Percentiles rank a stretch among this genome's conserved stretches.
phyloP scores from a whole-genome alignment of 2,113 vertebrate species.

The Hippocampus barbouri region DNA sequence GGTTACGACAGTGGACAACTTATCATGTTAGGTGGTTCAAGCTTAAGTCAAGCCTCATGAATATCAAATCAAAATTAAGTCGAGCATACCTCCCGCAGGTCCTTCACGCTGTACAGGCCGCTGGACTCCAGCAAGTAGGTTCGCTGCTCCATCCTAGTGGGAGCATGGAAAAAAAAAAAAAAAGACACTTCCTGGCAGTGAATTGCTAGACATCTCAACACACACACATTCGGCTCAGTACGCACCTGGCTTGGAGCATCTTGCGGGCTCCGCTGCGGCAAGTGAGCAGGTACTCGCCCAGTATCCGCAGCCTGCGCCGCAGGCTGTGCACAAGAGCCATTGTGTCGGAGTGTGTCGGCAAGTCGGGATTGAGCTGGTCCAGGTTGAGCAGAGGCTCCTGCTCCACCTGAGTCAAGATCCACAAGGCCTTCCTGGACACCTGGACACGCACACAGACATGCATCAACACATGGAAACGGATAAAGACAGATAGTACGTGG shows the following conservation, averaged over 20 bases:
- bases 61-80: no score
- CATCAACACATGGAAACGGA: background rate
- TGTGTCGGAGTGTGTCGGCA: slow-evolving; percentile 78
- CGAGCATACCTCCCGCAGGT: slow-evolving; percentile 79
- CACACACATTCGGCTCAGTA: background rate
- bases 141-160: slow-evolving; percentile 79
- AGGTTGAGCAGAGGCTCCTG: slow-evolving; percentile 86
- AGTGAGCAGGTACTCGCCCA: slow-evolving; percentile 85
- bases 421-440: slow-evolving; percentile 81
- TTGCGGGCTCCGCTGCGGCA: slow-evolving; percentile 86
- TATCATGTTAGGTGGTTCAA: background rate
- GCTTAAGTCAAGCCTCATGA: no score
- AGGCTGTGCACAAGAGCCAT: slow-evolving; percentile 73
- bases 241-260: slow-evolving; percentile 69
- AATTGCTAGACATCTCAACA: background rate
- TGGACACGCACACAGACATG: slow-evolving; percentile 42
- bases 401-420: slow-evolving; percentile 78
- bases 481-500: background rate
- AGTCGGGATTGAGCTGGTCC: slow-evolving; percentile 79
- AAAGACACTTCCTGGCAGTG: background rate
- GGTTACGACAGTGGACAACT: no score
- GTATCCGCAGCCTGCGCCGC: slow-evolving; percentile 83
- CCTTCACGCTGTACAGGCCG: slow-evolving; percentile 84
- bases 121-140: slow-evolving; percentile 84
- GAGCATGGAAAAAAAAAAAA: no score